A percentile compares a stretch with the other conserved stretches of the same genome.
phyloP scores from a whole-genome alignment of 2,797 vertebrate species.

The Cheirogaleus major region DNA sequence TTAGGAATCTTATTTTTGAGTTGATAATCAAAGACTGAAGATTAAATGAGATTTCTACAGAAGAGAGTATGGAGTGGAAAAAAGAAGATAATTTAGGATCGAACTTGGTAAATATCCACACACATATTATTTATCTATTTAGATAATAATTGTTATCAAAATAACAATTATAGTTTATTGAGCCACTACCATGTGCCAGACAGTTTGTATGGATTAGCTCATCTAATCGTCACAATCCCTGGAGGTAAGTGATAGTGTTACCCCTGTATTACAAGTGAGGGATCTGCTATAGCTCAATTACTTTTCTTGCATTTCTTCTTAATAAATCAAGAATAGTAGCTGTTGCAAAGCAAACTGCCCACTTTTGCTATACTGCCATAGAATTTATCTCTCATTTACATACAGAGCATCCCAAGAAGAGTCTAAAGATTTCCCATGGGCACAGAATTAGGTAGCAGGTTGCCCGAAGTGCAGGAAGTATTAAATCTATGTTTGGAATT shows the following conservation, averaged over 20 bases:
- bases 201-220: neutral
- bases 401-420: neutral
- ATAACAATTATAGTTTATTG: neutral
- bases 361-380: neutral
- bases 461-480: neutral
- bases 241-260: neutral
- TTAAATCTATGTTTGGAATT: neutral
- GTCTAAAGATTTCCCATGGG: neutral
- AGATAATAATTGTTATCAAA: neutral
- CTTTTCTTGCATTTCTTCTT: neutral
- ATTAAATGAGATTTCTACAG: neutral
- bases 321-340: neutral
- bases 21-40: neutral
- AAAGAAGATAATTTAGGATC: neutral
- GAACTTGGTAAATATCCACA: neutral
- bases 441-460: neutral
- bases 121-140: neutral
- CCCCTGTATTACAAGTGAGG: neutral
- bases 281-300: neutral
- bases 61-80: neutral
- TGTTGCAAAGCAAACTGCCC: neutral
- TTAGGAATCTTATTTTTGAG: neutral
- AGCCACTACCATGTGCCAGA: neutral
- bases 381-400: neutral
- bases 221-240: neutral